Conservation (phyloP, 2,113 vertebrate genomes). For the Butastur rufipennis region DNA sequence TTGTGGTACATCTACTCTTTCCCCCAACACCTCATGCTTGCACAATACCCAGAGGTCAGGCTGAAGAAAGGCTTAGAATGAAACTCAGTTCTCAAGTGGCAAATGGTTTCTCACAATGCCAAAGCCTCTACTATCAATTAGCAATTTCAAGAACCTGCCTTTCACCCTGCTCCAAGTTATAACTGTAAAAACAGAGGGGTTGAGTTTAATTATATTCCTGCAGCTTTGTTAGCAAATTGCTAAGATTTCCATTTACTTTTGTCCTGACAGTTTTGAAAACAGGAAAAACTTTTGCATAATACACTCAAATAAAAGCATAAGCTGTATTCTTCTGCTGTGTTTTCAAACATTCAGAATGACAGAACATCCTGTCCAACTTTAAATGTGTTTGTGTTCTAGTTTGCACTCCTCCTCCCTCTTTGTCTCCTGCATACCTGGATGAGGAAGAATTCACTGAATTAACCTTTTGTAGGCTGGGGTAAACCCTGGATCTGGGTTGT, state of each 20-base stretch:
- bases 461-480: neutral
- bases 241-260: neutral
- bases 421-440: neutral
- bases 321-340: neutral
- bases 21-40: neutral
- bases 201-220: neutral
- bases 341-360: neutral
- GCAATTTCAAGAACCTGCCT: neutral
- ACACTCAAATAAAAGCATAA: neutral
- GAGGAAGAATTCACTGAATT: neutral
- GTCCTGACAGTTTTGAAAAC: neutral
- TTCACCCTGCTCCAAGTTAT: neutral
- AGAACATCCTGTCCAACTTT: neutral
- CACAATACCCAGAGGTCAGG: neutral
- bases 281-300: neutral
- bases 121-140: neutral
- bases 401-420: neutral
- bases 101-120: neutral
- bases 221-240: neutral
- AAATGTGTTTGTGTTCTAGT: neutral
- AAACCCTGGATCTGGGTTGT: neutral
- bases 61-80: neutral
- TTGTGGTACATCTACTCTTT: neutral
- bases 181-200: neutral
- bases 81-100: neutral